Percentiles rank a stretch among this genome's conserved stretches.
These are phyloP conservation scores for Chloroclysta siterata DNA, from an alignment of 2,888 invertebrate genomes.

Conservation along the genomic window DNA sequence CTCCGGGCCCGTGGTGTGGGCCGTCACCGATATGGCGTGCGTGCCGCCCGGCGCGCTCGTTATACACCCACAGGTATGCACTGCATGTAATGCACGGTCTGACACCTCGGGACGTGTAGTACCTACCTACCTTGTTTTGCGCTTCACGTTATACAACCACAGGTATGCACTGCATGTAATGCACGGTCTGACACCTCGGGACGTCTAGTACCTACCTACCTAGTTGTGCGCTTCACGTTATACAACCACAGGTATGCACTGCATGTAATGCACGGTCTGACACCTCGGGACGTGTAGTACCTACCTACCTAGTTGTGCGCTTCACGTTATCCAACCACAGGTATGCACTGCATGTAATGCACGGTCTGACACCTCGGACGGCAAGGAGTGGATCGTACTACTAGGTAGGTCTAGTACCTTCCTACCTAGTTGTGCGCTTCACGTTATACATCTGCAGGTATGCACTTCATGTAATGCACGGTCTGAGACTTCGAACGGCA, in stretches of 20 bases:
- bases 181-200: too few species aligned
- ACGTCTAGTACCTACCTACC: too few species aligned
- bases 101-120: too few species aligned
- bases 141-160: slow-evolving; percentile 94
- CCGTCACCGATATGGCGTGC: slow-evolving; percentile 92
- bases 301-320: too few species aligned
- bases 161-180: slow-evolving; percentile 63
- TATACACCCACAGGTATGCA: slow-evolving; percentile 90
- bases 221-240: slow-evolving; percentile 95
- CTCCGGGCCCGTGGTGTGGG: slow-evolving; percentile 87
- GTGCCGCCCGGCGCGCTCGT: slow-evolving; percentile 95
- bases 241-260: slow-evolving; percentile 89
- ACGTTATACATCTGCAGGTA: slow-evolving; percentile 93
- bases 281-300: too few species aligned
- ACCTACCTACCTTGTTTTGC: too few species aligned
- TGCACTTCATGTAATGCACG: not conserved
- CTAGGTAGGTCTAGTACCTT: too few species aligned
- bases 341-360: too few species aligned
- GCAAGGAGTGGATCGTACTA: too few species aligned
- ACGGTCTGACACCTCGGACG: too few species aligned
- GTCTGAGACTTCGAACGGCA: too few species aligned
- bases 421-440: slow-evolving; percentile 79
- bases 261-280: not conserved
- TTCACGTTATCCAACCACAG: too few species aligned
- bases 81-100: not conserved